These are phyloP conservation scores for Trissolcus brochymenae DNA, from an alignment of 2,888 invertebrate species.

Conservation along the genomic window DNA sequence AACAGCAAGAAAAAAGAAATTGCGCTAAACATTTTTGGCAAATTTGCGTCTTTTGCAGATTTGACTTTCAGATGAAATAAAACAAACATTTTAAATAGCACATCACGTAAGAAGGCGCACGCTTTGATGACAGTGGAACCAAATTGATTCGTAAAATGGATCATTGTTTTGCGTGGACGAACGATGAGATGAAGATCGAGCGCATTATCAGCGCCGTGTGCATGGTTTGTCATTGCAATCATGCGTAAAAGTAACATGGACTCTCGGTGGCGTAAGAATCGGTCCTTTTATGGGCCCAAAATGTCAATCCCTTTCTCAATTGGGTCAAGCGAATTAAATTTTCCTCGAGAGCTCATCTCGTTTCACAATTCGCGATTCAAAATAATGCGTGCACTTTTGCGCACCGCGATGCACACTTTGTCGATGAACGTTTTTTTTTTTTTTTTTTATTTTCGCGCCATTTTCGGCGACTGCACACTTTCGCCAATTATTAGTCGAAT, in stretches of 20 bases:
- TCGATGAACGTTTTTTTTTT: conserved; percentile 63
- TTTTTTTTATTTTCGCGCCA: conserved; percentile 70
- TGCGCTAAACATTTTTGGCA: too few relatives aligned
- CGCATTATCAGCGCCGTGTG: conserved; percentile 50
- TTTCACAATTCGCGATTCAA: conserved; percentile 58
- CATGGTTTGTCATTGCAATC: conserved; percentile 58
- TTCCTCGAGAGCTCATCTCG: conserved; percentile 59
- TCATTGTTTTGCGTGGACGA: conserved; percentile 43
- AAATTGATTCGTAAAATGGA: conserved; percentile 42
- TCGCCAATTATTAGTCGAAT: conserved; percentile 74
- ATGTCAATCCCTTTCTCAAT: conserved; percentile 60
- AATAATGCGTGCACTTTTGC: conserved; percentile 52
- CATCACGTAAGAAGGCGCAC: background rate
- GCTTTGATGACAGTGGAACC: conserved; percentile 15
- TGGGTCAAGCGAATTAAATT: conserved; percentile 61
- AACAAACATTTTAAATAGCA: too few relatives aligned
- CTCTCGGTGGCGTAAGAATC: conserved; percentile 52
- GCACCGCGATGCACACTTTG: conserved; percentile 42
- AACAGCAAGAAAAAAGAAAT: too few relatives aligned
- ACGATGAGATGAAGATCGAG: conserved; percentile 36
- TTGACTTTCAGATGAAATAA: too few relatives aligned
- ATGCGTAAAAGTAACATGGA: conserved; percentile 54
- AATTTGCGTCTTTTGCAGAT: too few relatives aligned
- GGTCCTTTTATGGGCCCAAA: conserved; percentile 59
- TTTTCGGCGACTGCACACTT: conserved; percentile 72